Conservation (phyloP, 2,797 vertebrate genomes). For the Neomorphus geoffroyi region DNA sequence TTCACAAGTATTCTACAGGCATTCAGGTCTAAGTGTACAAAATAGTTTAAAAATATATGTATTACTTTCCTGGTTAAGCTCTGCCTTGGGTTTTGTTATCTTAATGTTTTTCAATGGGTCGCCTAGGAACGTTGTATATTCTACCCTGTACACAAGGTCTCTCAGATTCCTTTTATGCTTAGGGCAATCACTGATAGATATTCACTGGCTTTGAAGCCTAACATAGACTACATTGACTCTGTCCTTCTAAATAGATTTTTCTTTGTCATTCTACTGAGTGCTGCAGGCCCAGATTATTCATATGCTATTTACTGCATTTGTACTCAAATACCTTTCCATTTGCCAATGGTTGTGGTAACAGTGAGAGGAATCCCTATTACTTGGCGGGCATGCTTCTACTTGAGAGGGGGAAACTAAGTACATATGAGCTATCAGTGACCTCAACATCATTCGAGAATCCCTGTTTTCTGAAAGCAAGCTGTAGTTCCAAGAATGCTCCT, state of each 20-base stretch:
- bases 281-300: not conserved
- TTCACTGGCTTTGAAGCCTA: not conserved
- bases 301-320: not conserved
- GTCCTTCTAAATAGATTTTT: not conserved
- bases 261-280: not conserved
- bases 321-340: slow-evolving; percentile 10
- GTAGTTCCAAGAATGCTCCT: not conserved
- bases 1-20: not conserved
- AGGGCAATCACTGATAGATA: not conserved
- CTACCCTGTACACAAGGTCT: not conserved
- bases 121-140: not conserved
- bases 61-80: not conserved
- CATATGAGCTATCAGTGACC: not conserved
- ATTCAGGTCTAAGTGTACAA: not conserved
- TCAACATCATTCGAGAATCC: not conserved
- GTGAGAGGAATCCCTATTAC: not conserved
- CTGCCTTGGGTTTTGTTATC: not conserved
- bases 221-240: not conserved
- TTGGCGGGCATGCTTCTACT: not conserved
- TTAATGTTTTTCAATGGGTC: not conserved
- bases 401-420: not conserved
- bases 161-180: not conserved
- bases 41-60: not conserved
- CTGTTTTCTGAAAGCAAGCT: not conserved
- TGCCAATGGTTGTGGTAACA: not conserved